phyloP scores from a whole-genome alignment of 2,888 invertebrate genomes.

The Anthophora plumipes region DNA sequence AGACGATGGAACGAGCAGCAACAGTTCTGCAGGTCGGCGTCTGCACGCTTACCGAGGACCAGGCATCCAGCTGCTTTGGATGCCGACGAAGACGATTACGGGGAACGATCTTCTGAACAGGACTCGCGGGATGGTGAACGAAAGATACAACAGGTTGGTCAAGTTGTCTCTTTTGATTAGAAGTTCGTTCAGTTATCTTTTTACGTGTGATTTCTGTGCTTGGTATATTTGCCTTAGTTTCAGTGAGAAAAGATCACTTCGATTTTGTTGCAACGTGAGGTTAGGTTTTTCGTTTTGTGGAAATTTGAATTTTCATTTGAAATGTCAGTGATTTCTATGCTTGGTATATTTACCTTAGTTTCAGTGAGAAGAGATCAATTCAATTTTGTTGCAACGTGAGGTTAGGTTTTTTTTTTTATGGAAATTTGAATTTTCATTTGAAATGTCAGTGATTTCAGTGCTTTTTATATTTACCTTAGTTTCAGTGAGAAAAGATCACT shows the following conservation, averaged over 20 bases:
- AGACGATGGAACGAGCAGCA: constrained; percentile 81
- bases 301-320: no score
- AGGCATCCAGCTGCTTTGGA: constrained; percentile 81
- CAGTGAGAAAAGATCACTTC: no score
- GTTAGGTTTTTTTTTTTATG: no score
- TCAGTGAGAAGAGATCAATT: no score
- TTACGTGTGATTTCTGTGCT: neutral
- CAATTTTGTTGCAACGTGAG: no score
- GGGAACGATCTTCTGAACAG: constrained; percentile 82
- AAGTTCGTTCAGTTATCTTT: neutral
- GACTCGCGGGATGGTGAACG: constrained; percentile 89
- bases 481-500: no score
- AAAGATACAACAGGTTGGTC: constrained; percentile 88
- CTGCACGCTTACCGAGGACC: constrained; percentile 90
- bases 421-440: no score
- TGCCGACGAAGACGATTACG: constrained; percentile 84
- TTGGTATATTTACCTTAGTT: no score
- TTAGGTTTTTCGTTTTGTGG: no score
- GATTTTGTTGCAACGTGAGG: no score
- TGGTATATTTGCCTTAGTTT: no score
- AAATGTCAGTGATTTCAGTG: neutral
- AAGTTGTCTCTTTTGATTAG: neutral
- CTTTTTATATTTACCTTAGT: no score
- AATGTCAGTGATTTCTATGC: neutral
- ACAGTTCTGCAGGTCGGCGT: constrained; percentile 93